Evolutionary conservation across 2,797 vertebrate species (phyloP).

Genomic region (Brachyalestes nurse): DNA sequence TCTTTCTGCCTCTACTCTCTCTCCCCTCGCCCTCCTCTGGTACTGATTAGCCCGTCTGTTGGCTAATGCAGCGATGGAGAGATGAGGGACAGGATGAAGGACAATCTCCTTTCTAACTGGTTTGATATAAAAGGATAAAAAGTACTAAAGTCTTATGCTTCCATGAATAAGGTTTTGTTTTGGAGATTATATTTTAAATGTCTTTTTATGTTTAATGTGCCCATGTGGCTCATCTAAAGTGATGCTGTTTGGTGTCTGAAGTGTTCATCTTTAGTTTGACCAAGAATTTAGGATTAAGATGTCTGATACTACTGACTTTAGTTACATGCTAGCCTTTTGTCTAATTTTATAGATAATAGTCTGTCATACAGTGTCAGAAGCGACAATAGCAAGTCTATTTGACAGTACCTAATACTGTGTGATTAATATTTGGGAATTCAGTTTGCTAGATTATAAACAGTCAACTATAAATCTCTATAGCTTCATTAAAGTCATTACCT

Average conservation of each 20-base stretch:
- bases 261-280: too few relatives aligned
- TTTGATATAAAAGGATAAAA: not conserved
- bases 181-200: too few relatives aligned
- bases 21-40: not conserved
- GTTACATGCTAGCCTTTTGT: not conserved
- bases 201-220: too few relatives aligned
- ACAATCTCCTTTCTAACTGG: not conserved
- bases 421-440: not conserved
- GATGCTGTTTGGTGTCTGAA: too few relatives aligned
- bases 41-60: constrained; percentile 10
- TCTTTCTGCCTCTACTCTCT: constrained; percentile 13
- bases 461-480: not conserved
- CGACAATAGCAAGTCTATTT: too few relatives aligned
- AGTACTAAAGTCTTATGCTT: not conserved
- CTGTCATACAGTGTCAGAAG: too few relatives aligned
- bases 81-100: constrained; percentile 31
- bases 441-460: not conserved
- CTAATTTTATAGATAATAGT: not conserved
- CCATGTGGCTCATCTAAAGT: too few relatives aligned
- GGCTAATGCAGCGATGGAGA: constrained; percentile 14
- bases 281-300: too few relatives aligned
- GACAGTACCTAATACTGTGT: not conserved
- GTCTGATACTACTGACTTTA: too few relatives aligned
- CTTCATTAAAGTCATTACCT: not conserved
- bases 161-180: too few relatives aligned